Evolutionary conservation across 2,113 vertebrate genomes (phyloP).

Genomic region (Phrynosoma blainvillii): DNA sequence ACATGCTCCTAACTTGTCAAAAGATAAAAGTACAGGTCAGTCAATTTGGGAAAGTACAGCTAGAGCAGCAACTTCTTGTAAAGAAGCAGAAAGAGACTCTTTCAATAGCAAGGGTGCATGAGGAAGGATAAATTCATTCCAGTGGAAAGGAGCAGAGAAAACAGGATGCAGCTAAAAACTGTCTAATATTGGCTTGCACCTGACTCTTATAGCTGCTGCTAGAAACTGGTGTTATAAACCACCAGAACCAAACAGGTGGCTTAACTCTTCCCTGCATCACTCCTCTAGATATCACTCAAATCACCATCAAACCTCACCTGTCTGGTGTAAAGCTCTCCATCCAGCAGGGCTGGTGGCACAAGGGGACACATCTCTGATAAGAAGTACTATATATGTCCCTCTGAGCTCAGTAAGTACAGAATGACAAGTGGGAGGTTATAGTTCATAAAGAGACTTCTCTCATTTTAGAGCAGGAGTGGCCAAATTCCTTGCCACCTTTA

Average conservation of each 20-base stretch:
- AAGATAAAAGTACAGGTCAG: not conserved
- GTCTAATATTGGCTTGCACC: not conserved
- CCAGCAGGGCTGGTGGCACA: not conserved
- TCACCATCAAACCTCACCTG: not conserved
- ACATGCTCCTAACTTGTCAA: too few relatives aligned
- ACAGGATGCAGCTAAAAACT: not conserved
- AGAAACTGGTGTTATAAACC: not conserved
- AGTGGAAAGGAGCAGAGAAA: not conserved
- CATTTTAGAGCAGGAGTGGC: not conserved
- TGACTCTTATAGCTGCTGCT: not conserved
- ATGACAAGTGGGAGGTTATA: too few relatives aligned
- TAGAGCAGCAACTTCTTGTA: not conserved
- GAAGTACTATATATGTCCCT: not conserved
- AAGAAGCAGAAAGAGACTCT: not conserved
- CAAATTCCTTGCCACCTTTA: not conserved
- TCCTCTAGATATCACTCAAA: too few relatives aligned
- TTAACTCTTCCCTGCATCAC: not conserved
- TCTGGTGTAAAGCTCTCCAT: not conserved
- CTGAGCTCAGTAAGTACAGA: not conserved
- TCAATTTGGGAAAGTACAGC: not conserved
- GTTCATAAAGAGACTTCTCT: not conserved
- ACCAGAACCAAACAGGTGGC: not conserved
- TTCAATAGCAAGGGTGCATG: not conserved
- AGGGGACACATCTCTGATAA: not conserved
- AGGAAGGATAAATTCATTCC: not conserved